Evolutionary conservation across 2,113 vertebrate genomes (phyloP), one percentile per base, ranked within the genome.

Genomic region (Cinclus mexicanus): DNA sequence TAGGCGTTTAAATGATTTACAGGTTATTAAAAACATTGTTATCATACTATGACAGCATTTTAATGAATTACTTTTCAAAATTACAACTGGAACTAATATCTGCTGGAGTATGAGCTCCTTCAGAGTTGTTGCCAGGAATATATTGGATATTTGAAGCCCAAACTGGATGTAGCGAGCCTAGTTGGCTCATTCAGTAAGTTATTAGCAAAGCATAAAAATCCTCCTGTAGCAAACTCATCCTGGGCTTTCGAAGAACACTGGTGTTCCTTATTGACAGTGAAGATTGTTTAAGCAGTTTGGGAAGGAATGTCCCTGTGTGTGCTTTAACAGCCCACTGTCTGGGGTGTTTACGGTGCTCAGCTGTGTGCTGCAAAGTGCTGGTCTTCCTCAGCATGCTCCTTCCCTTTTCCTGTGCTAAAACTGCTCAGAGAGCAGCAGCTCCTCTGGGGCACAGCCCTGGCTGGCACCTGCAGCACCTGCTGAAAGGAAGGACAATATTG

Each of bases 211-310:
- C 67, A 33, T 53, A 77, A 82, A 91, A 85, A 57, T 70, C 55
- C 46, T 94, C 10, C 65, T 72, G 74, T 61, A 91, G 33, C 63
- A 80, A 76, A 60, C 14, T 49, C 50, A 57, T 61, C 41, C 55
- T 57, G 57, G 82, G 82, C 90, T 95, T 92, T 97, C 8, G 1
- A 96, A 79, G 96, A 94, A 94, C n/a, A 12, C 72, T 69, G 25
- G 20, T 69, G 20, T 72, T 76, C 46, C 81, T 53, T 65, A 22
- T 3, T 69, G 81, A 23, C n/a, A 87, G 31, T n/a, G 42, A 42
- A 57, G 60, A 47, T 41, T 31, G 35, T 75, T 76, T 35, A 31
- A 57, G 55, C 26, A 19, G 20, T 64, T 59, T 18, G 15, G 20
- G 31, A 31, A 70, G 49, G 26, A 52, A 50, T 80, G 42, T 41